Evolutionary conservation across 2,113 vertebrate species (phyloP), one percentile per base, ranked within the genome.

Genomic region (Aplodontia rufa): DNA sequence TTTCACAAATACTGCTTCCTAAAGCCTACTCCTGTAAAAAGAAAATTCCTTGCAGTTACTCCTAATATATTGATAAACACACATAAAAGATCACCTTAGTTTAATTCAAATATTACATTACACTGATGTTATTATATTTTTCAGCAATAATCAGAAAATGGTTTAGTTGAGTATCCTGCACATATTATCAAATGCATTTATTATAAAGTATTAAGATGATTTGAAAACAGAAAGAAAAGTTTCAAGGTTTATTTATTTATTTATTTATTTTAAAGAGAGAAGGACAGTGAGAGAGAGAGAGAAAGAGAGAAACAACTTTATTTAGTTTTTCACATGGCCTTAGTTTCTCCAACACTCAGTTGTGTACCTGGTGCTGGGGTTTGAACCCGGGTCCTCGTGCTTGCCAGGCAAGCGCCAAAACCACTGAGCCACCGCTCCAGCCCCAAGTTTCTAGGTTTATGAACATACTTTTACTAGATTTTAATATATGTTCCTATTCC

Each of bases 71-170:
- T 85, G 17, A 49, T 35, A 62, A 49, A 28, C 75, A 68, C 13
- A 49, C 6, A 26, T 47, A 37, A 85, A 4, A 5, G 3, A 22
- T 96, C 90, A 45, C 12, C 10, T 82, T 88, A n/a, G 32, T 60
- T 47, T 81, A 86, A 72, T 58, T 78, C 20, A 82, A 24, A 2
- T 88, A 37, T 94, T 83, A 62, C 11, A 35, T 78, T 66, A n/a
- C 10, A 35, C 3, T 78, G 53, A 90, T 12, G 10, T 58, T 72
- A 35, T 49, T 81, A 72, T 60, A 40, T 62, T 76, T 71, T 95
- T 96, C 37, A 92, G 2, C 82, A 90, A 80, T 62, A 76, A 47
- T 69, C 69, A 95, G 74, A 91, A 88, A 84, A 20, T 91, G 60
- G 76, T 76, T 47, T 95, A 74, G 28, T 51, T 94, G 60, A 28